Evolutionary conservation across 37 sponge, comb jelly and placozoan species (phyloP).

Genomic region (Eunapius fragilis): DNA sequence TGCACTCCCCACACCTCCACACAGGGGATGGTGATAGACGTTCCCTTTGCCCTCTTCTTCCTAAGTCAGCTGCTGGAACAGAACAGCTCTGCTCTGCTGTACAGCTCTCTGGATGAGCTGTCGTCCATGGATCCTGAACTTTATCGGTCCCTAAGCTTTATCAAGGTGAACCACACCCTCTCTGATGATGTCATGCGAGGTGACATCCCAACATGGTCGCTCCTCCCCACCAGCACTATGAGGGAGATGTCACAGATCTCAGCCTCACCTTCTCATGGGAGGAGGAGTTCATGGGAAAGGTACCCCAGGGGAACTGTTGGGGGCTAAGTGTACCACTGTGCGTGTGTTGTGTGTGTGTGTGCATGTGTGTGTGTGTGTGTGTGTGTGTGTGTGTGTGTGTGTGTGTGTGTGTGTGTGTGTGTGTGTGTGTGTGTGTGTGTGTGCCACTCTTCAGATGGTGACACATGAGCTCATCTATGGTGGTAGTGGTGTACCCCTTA

Average conservation of each 20-base stretch:
- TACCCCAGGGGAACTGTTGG: conserved; percentile 1
- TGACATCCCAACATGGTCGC: background rate
- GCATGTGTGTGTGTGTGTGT: conserved; percentile 7
- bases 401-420: background rate
- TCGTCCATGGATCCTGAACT: conserved; percentile 88
- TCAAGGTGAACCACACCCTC: too few relatives aligned
- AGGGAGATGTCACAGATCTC: conserved; percentile 84
- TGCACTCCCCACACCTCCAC: background rate
- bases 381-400: background rate
- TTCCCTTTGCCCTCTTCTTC: conserved; percentile 93
- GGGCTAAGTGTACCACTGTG: background rate
- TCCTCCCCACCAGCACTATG: conserved; percentile 64
- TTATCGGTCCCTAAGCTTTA: conserved; percentile 78
- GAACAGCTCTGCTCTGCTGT: conserved; percentile 62
- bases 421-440: background rate
- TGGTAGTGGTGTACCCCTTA: conserved; percentile 83
- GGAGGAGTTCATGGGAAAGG: conserved; percentile 91
- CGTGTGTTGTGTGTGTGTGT: background rate
- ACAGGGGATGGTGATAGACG: conserved; percentile 96
- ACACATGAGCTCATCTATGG: conserved; percentile 94
- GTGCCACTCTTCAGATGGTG: conserved; percentile 34
- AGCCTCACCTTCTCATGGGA: conserved; percentile 92
- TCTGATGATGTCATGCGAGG: too few relatives aligned
- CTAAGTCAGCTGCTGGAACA: conserved; percentile 78
- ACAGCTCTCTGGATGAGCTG: conserved; percentile 95